phyloP scores from a whole-genome alignment of 2,113 vertebrate species.

The Scomber scombrus region DNA sequence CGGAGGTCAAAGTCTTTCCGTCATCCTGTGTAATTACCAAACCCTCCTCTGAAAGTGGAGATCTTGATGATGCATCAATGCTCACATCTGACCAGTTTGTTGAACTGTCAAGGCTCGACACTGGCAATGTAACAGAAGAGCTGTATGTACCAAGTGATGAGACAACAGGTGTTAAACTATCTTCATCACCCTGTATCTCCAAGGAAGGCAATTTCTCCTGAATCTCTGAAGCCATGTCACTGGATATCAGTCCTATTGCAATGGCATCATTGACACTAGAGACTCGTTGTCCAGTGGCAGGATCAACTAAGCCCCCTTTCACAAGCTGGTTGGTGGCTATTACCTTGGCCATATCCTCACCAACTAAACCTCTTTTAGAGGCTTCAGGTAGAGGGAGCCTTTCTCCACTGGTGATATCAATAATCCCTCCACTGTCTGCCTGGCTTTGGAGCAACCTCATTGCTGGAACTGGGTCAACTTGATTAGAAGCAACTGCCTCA shows the following conservation, averaged over 20 bases:
- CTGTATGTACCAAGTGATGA: slow-evolving; percentile 59
- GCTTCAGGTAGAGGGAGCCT: slow-evolving; percentile 86
- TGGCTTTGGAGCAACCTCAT: slow-evolving; percentile 89
- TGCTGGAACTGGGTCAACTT: slow-evolving; percentile 84
- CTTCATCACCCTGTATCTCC: slow-evolving; percentile 31
- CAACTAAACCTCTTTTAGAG: slow-evolving; percentile 82
- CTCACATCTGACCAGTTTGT: slow-evolving; percentile 38
- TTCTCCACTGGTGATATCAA: slow-evolving; percentile 86
- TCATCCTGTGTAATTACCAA: slow-evolving; percentile 1
- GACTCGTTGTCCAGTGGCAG: slow-evolving; percentile 78
- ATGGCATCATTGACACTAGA: slow-evolving; percentile 83
- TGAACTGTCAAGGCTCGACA: slow-evolving; percentile 56
- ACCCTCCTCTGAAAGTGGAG: slow-evolving; percentile 32
- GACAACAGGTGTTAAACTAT: slow-evolving; percentile 47
- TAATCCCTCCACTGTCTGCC: slow-evolving; percentile 88
- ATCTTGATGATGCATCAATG: slow-evolving; percentile 3
- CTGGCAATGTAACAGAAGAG: slow-evolving; percentile 20
- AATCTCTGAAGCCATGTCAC: slow-evolving; percentile 80
- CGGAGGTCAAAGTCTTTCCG: slow-evolving; percentile 1
- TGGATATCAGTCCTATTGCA: slow-evolving; percentile 81
- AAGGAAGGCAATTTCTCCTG: slow-evolving; percentile 42
- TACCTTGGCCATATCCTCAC: slow-evolving; percentile 83
- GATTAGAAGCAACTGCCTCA: slow-evolving; percentile 83
- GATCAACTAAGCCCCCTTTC: slow-evolving; percentile 87
- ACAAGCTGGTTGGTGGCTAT: slow-evolving; percentile 87